These are phyloP conservation scores for Diarsia rubi DNA, from an alignment of 2,888 invertebrate species.

Conservation along the genomic window DNA sequence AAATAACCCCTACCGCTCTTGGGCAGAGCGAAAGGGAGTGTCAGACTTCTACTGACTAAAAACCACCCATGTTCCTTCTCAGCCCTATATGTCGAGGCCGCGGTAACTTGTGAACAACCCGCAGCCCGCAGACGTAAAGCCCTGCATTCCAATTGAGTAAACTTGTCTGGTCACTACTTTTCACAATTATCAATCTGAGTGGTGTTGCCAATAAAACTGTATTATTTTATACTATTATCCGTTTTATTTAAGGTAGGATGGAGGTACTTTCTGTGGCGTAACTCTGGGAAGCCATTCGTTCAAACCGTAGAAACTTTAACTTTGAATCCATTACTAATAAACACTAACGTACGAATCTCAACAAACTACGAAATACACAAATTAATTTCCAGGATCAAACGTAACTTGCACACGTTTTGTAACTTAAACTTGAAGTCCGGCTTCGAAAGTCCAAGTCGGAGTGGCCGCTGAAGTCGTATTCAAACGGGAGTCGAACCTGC, in stretches of 20 bases:
- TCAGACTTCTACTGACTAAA: too few species aligned
- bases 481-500: conserved; percentile 59
- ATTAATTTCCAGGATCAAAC: conserved; percentile 57
- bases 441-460: conserved; percentile 38
- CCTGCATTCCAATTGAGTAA: background rate
- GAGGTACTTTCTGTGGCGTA: background rate
- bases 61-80: too few species aligned
- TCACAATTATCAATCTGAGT: too few species aligned
- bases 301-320: background rate
- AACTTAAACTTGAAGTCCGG: conserved; percentile 44
- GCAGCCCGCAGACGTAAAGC: too few species aligned
- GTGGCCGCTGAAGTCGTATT: conserved; percentile 58
- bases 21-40: too few species aligned
- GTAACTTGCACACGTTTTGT: conserved; percentile 45
- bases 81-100: too few species aligned
- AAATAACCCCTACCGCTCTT: too few species aligned
- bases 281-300: background rate
- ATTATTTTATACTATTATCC: background rate
- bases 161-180: too few species aligned
- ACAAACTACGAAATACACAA: conserved; percentile 46
- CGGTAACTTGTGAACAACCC: too few species aligned
- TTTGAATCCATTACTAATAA: background rate
- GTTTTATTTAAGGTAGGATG: background rate
- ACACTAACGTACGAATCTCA: conserved; percentile 3
- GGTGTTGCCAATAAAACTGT: background rate